Evolutionary conservation across 2,113 vertebrate genomes (phyloP).

Genomic region (Tupaia chinensis): DNA sequence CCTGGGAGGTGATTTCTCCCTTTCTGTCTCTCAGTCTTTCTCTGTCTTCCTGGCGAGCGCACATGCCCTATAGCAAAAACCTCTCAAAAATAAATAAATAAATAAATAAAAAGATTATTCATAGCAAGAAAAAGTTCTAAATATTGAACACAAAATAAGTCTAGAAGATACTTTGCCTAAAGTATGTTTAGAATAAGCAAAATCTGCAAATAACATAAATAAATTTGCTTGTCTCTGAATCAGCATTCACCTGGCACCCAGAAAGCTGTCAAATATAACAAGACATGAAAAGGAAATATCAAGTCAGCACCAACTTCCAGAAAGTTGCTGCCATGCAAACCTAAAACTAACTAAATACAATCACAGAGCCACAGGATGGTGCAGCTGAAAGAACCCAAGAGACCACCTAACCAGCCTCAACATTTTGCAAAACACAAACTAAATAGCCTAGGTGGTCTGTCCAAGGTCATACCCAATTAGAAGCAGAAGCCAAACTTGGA

Average conservation of each 20-base stretch:
- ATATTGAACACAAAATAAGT: not conserved
- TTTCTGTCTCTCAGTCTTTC: too few species aligned
- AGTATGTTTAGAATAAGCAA: not conserved
- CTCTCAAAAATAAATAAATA: too few species aligned
- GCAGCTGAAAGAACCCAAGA: not conserved
- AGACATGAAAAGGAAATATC: not conserved
- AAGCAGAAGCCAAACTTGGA: not conserved
- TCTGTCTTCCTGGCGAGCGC: too few species aligned
- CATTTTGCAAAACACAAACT: slow-evolving; percentile 25
- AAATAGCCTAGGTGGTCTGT: not conserved
- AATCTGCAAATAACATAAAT: not conserved
- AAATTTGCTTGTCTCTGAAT: not conserved
- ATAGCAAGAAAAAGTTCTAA: not conserved
- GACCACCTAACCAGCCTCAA: not conserved
- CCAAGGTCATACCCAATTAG: slow-evolving; percentile 2
- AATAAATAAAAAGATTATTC: too few species aligned
- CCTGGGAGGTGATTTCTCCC: too few species aligned
- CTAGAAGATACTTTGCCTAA: not conserved
- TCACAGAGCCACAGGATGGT: not conserved
- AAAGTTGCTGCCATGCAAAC: not conserved
- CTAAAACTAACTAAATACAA: slow-evolving; percentile 4
- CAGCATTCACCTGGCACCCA: not conserved
- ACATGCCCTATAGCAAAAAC: too few species aligned
- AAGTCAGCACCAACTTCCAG: not conserved
- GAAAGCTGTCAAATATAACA: not conserved